phyloP scores from a whole-genome alignment of 2,888 invertebrate genomes.

The Agrochola macilenta region DNA sequence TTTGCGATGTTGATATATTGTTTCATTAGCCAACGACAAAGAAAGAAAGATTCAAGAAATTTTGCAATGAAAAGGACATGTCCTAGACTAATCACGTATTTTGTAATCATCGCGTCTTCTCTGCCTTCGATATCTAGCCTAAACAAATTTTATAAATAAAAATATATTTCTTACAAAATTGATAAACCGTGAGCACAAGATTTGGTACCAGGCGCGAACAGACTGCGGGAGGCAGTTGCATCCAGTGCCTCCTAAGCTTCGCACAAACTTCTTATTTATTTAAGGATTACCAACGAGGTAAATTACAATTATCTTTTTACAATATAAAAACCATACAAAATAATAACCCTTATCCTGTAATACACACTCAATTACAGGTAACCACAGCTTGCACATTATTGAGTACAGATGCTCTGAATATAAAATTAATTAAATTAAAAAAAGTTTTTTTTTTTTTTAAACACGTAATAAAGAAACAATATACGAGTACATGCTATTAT shows the following conservation, averaged over 20 bases:
- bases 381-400: too few species aligned
- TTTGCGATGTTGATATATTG: conserved; percentile 37
- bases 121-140: neutral
- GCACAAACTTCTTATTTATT: neutral
- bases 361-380: too few species aligned
- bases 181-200: neutral
- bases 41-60: neutral
- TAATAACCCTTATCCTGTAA: too few species aligned
- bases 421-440: too few species aligned
- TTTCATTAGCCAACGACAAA: neutral
- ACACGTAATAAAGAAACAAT: too few species aligned
- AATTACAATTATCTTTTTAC: too few species aligned
- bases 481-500: too few species aligned
- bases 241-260: neutral
- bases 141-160: neutral
- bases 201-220: neutral
- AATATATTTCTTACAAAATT: neutral
- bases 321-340: too few species aligned
- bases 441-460: too few species aligned
- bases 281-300: too few species aligned
- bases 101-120: neutral
- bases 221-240: neutral
- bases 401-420: too few species aligned
- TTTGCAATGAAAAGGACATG: neutral
- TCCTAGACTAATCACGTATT: neutral